These are phyloP conservation scores for Nettapus auritus DNA, from an alignment of 2,113 vertebrate species.

Conservation along the genomic window DNA sequence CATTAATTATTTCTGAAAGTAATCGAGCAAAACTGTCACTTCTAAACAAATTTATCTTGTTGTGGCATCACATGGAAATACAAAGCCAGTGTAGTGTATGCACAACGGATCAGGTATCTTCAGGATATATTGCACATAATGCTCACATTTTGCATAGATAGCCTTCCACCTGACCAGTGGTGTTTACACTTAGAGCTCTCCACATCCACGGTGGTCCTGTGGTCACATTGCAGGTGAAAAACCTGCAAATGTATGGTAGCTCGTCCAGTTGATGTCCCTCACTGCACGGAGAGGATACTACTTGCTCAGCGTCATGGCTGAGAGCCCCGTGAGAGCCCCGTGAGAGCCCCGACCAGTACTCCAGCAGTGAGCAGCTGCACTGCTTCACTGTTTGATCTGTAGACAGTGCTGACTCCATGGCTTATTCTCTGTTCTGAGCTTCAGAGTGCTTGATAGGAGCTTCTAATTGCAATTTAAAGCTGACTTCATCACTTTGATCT, in stretches of 20 bases:
- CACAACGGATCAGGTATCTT: background rate
- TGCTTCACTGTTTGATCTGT: background rate
- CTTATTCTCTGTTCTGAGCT: background rate
- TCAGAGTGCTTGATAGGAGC: background rate
- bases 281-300: background rate
- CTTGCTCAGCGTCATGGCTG: background rate
- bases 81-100: background rate
- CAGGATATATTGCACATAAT: background rate
- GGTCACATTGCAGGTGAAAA: background rate
- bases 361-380: background rate
- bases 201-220: background rate
- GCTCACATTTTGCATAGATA: background rate
- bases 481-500: background rate
- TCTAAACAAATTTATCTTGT: background rate
- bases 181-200: background rate
- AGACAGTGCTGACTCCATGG: background rate
- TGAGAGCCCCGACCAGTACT: background rate
- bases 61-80: background rate
- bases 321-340: background rate
- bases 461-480: background rate
- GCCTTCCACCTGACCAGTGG: background rate
- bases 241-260: background rate
- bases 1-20: constrained; percentile 28
- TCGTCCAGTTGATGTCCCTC: background rate
- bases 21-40: background rate